Base-by-base conservation (phyloP, 2,797 vertebrate species). In the Cossypha niveicapilla region DNA sequence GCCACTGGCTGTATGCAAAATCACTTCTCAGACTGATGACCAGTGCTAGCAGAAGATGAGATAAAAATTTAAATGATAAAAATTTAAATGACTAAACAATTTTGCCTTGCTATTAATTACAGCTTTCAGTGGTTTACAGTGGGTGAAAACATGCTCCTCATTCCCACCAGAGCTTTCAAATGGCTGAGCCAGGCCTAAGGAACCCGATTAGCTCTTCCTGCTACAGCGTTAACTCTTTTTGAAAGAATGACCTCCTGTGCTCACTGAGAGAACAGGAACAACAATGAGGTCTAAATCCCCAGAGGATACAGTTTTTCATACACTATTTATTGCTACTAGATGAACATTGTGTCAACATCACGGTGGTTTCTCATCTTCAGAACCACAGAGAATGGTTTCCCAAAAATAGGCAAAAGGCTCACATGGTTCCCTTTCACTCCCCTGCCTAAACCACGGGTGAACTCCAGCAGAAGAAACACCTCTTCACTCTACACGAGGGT, bases 31-130 rank as follows among this genome's bases (percentile, higher is more conserved):
- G 63, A 88, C 0, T 57, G 72, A 85, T 51, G 67, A 73, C n/a
- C 44, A 65, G 30, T 57, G 67, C 63, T 67, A 92, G 48, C 71
- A 78, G 80, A 88, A 76, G 80, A 77, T 30, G 47, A 82, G 68
- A 24, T 56, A 85, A 67, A 45, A 41, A 71, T 53, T 75, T 74
- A 82, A 88, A 82, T 60, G 74, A 70, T 12, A 44, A 44, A 21
- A 41, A 73, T 45, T 75, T 77, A 82, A 88, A 79, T 60, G 80
- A 70, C 63, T 79, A 79, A 86, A 86, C n/a, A 90, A 71, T 92
- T 80, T 79, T 92, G 32, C 54, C 54, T 87, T 67, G 57, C 42
- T 57, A 39, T 45, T 90, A 90, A 76, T 82, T 72, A 53, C 54
- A 86, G 35, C 41, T 66, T 56, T 77, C 41, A 67, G 16, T 80